Evolutionary conservation across 2,113 vertebrate genomes (phyloP).

Genomic region (Antigone vipio): DNA sequence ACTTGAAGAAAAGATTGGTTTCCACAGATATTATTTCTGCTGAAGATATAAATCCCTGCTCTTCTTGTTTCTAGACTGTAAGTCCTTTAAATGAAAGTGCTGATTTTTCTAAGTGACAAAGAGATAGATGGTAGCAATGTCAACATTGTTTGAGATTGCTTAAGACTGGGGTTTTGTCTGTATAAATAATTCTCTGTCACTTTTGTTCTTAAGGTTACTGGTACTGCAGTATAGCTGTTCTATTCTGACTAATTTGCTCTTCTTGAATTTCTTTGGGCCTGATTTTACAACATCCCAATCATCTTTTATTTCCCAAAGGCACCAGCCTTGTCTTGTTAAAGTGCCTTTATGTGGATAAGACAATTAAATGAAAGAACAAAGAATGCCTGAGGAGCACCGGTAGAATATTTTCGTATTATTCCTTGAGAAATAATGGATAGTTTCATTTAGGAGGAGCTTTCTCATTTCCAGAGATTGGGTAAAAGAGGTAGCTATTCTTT

Average conservation of each 20-base stretch:
- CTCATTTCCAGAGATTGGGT: not conserved
- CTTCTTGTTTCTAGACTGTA: not conserved
- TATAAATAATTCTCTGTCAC: slow-evolving; percentile 59
- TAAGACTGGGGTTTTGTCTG: slow-evolving; percentile 45
- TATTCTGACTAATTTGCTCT: not conserved
- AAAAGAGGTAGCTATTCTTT: not conserved
- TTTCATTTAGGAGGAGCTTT: not conserved
- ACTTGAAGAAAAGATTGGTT: not conserved
- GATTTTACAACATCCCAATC: not conserved
- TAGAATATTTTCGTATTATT: not conserved
- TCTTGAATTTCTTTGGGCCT: not conserved
- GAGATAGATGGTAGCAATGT: slow-evolving; percentile 22
- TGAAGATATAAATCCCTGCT: not conserved
- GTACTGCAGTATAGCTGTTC: slow-evolving; percentile 25
- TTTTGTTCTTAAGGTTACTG: slow-evolving; percentile 58
- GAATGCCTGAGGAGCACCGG: not conserved
- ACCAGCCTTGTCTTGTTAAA: not conserved
- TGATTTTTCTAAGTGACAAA: slow-evolving; percentile 34
- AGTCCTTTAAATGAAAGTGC: slow-evolving; percentile 10
- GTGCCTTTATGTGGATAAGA: not conserved
- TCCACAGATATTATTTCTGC: not conserved
- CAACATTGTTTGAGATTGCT: slow-evolving; percentile 41
- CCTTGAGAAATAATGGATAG: not conserved
- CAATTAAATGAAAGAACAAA: slow-evolving; percentile 37
- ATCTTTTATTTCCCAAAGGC: not conserved